Conservation (phyloP, 2,113 vertebrate species). For the Coreoperca whiteheadi region DNA sequence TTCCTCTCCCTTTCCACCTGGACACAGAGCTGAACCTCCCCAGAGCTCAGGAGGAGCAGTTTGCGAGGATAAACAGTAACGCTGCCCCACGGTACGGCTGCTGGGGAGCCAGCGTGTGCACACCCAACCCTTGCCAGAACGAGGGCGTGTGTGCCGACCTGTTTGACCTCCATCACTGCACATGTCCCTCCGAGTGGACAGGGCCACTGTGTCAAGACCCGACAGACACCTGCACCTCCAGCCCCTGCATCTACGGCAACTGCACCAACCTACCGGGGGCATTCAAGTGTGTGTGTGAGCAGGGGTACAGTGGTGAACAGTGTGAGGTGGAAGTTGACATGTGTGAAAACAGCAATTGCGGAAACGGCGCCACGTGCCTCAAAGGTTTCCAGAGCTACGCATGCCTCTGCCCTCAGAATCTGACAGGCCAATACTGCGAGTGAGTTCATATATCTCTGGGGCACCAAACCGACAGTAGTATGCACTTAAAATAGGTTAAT, state of each 20-base stretch:
- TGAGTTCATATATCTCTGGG: slow-evolving; percentile 58
- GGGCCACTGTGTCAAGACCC: slow-evolving; percentile 85
- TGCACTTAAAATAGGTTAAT: too few relatives aligned
- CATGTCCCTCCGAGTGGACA: slow-evolving; percentile 83
- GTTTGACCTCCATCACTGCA: slow-evolving; percentile 85
- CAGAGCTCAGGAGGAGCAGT: slow-evolving; percentile 89
- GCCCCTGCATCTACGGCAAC: slow-evolving; percentile 90
- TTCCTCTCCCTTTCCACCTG: slow-evolving; percentile 87
- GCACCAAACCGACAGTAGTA: background rate
- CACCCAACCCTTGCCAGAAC: slow-evolving; percentile 86
- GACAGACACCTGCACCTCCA: slow-evolving; percentile 81
- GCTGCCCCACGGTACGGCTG: slow-evolving; percentile 80
- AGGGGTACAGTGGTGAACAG: slow-evolving; percentile 83
- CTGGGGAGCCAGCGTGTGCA: slow-evolving; percentile 81
- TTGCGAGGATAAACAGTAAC: slow-evolving; percentile 82
- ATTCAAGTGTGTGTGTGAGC: slow-evolving; percentile 87
- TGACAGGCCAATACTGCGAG: slow-evolving; percentile 89
- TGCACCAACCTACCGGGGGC: slow-evolving; percentile 77
- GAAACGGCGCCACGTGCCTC: slow-evolving; percentile 89
- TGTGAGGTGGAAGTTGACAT: slow-evolving; percentile 85
- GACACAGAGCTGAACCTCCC: slow-evolving; percentile 78
- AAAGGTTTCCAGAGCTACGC: slow-evolving; percentile 82
- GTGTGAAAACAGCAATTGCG: slow-evolving; percentile 87
- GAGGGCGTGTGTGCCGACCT: slow-evolving; percentile 86
- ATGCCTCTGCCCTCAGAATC: slow-evolving; percentile 89